A percentile compares a stretch with the other conserved stretches of the same genome.
Conservation (phyloP, 2,113 vertebrate species). For the Festucalex cinctus region DNA sequence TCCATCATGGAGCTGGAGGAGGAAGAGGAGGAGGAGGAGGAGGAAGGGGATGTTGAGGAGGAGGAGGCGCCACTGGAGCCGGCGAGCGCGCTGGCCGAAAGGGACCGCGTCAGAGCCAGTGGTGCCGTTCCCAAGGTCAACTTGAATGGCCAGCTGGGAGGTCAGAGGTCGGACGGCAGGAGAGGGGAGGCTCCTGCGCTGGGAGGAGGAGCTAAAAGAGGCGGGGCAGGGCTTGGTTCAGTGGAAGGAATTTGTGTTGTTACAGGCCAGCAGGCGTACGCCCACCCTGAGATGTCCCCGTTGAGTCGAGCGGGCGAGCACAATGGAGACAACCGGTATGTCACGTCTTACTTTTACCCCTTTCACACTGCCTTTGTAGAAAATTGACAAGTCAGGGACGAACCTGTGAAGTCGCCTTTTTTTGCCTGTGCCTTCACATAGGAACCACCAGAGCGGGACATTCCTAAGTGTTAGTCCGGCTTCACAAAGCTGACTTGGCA, state of each 20-base stretch:
- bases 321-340: constrained; percentile 84
- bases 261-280: constrained; percentile 89
- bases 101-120: constrained; percentile 68
- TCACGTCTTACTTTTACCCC: background rate
- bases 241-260: constrained; percentile 90
- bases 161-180: constrained; percentile 92
- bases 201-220: constrained; percentile 55
- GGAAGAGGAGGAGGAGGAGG: constrained; percentile 95
- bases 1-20: constrained; percentile 92
- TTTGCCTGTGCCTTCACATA: background rate
- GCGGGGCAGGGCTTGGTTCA: constrained; percentile 72
- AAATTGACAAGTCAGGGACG: background rate
- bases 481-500: background rate
- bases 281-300: constrained; percentile 74
- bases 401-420: background rate
- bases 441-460: background rate
- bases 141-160: constrained; percentile 86
- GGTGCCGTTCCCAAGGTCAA: constrained; percentile 77
- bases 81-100: constrained; percentile 42
- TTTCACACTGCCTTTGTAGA: background rate
- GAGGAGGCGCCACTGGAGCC: constrained; percentile 75
- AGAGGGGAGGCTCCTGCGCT: constrained; percentile 63
- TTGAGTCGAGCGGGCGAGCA: constrained; percentile 74
- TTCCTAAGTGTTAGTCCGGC: background rate
- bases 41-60: constrained; percentile 67